Evolutionary conservation across 2,113 vertebrate species (phyloP).

Genomic region (Noctilio leporinus): DNA sequence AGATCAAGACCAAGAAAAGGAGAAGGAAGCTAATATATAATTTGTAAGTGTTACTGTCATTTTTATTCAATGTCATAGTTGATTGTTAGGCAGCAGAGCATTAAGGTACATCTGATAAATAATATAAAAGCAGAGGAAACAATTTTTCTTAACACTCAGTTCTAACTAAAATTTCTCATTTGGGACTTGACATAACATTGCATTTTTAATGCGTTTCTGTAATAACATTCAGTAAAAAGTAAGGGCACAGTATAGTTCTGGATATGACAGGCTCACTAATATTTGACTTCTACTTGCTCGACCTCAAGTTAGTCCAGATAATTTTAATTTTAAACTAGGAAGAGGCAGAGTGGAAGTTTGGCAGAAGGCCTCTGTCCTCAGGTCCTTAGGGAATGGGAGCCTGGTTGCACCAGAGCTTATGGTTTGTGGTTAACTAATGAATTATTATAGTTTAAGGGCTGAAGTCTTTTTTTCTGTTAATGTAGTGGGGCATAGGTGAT

Average conservation of each 20-base stretch:
- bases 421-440: background rate
- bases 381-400: background rate
- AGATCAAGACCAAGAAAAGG: background rate
- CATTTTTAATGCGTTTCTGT: background rate
- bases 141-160: background rate
- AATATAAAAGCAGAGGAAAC: background rate
- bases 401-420: background rate
- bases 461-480: background rate
- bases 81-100: background rate
- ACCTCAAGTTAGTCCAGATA: background rate
- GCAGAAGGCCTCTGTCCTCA: background rate
- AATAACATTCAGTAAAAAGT: background rate
- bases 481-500: background rate
- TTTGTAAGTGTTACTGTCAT: background rate
- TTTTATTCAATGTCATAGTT: background rate
- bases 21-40: background rate
- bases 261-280: background rate
- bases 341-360: background rate
- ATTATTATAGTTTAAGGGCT: background rate
- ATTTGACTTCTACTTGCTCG: background rate
- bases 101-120: background rate
- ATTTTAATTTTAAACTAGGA: background rate
- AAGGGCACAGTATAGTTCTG: background rate
- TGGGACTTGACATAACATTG: background rate
- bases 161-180: background rate